Percentiles rank a stretch among this genome's conserved stretches.
phyloP scores from a whole-genome alignment of 2,888 invertebrate genomes.

The Clusia tigrina region DNA sequence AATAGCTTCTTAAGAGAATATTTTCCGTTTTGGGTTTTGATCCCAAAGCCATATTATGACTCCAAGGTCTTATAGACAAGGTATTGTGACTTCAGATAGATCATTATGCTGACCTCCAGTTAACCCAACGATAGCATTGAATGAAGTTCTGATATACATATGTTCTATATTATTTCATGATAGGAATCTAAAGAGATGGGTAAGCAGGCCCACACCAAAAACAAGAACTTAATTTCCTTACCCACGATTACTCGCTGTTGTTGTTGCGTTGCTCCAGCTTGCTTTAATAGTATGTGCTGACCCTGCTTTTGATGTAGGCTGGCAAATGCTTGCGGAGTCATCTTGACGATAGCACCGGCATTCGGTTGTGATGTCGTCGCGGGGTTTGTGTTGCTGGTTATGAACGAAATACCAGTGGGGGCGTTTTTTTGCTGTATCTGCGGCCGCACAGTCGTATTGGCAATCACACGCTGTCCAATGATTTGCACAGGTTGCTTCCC shows the following conservation, averaged over 20 bases:
- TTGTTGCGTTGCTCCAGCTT: conserved; percentile 35
- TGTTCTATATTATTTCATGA: no score
- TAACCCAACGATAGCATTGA: no score
- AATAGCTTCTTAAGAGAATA: no score
- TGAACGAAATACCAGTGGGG: conserved; percentile 39
- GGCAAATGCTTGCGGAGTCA: conserved; percentile 59
- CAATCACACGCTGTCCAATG: conserved; percentile 48
- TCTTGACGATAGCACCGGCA: conserved; percentile 54
- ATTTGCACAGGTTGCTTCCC: conserved; percentile 40
- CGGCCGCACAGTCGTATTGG: conserved; percentile 45
- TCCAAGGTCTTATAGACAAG: no score
- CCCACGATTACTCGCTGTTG: conserved; percentile 53
- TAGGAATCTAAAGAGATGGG: no score
- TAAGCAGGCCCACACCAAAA: no score
- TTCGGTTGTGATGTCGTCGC: conserved; percentile 20
- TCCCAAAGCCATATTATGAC: no score
- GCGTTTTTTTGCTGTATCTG: conserved; percentile 39
- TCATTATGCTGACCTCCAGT: no score
- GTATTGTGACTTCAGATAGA: no score
- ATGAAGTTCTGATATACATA: no score
- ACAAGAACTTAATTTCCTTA: conserved; percentile 32
- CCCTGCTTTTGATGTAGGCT: conserved; percentile 60
- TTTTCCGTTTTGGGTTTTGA: no score
- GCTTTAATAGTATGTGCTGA: conserved; percentile 51
- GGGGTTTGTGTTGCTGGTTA: conserved; percentile 33